Evolutionary conservation across 2,888 invertebrate genomes (phyloP).

Genomic region (Agrochola lota): DNA sequence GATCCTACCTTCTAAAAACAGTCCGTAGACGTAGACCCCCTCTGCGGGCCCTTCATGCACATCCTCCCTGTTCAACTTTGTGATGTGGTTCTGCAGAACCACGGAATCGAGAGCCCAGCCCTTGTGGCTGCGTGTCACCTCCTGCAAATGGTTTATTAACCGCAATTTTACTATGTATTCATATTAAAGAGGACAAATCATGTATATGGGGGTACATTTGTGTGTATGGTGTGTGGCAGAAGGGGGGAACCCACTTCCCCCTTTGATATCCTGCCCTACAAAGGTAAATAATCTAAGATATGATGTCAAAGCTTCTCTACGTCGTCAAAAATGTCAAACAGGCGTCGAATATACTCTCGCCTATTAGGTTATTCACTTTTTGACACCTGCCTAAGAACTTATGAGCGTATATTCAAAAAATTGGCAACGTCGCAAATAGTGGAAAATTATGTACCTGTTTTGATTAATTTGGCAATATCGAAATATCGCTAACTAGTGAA

Average conservation of each 20-base stretch:
- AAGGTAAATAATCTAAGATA: no score
- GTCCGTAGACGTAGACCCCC: conserved; percentile 97
- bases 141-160: conserved; percentile 88
- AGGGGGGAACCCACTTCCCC: background rate
- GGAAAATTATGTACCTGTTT: no score
- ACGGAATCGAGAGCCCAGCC: conserved; percentile 99
- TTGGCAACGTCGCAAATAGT: no score
- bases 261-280: background rate
- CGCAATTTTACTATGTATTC: background rate
- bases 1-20: conserved; percentile 96
- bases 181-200: background rate
- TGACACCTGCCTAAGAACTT: no score
- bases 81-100: conserved; percentile 97
- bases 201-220: background rate
- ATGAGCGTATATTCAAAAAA: no score
- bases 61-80: conserved; percentile 96
- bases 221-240: background rate
- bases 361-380: no score
- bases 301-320: no score
- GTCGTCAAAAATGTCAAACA: no score
- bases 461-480: no score
- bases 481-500: no score
- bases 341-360: no score
- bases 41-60: conserved; percentile 97
- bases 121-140: conserved; percentile 98